Percentiles rank a stretch among this genome's conserved stretches.
Conservation (phyloP, 2,888 invertebrate species). For the Spodoptera littoralis region DNA sequence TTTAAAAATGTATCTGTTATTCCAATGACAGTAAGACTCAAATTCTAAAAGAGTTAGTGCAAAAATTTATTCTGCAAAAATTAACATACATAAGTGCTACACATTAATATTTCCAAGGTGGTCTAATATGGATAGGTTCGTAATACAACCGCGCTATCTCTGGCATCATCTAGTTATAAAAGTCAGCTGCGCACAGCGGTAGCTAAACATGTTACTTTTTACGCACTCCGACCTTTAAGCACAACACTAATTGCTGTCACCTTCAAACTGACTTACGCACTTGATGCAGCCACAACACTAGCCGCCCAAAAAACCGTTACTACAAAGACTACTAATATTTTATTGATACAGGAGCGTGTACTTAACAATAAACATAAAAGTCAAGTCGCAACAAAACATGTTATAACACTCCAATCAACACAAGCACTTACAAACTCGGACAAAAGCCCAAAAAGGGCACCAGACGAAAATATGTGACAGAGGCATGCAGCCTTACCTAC, state of each 20-base stretch:
- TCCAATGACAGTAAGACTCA: constrained; percentile 1
- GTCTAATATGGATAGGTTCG: constrained; percentile 18
- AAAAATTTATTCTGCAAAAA: constrained; percentile 1
- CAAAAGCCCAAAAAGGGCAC: constrained; percentile 64
- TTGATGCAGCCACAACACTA: constrained; percentile 36
- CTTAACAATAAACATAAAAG: constrained; percentile 37
- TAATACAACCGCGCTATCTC: constrained; percentile 22
- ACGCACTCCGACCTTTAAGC: constrained; percentile 46
- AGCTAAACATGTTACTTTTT: constrained; percentile 33
- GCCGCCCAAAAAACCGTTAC: constrained; percentile 20
- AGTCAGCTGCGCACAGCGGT: constrained; percentile 24
- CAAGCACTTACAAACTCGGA: constrained; percentile 56
- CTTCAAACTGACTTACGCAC: constrained; percentile 33
- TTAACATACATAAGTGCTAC: background rate
- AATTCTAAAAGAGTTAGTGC: background rate
- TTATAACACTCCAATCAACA: constrained; percentile 55
- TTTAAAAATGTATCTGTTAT: background rate
- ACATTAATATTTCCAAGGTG: constrained; percentile 19
- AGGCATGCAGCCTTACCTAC: constrained; percentile 73
- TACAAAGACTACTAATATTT: constrained; percentile 18
- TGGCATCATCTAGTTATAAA: constrained; percentile 24
- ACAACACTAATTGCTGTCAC: constrained; percentile 40
- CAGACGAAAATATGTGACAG: constrained; percentile 76
- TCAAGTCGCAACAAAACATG: constrained; percentile 48
- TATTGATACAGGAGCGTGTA: constrained; percentile 38